Evolutionary conservation across 2,797 vertebrate genomes (phyloP), one percentile per base, ranked within the genome.

Genomic region (Poecilia wingei): DNA sequence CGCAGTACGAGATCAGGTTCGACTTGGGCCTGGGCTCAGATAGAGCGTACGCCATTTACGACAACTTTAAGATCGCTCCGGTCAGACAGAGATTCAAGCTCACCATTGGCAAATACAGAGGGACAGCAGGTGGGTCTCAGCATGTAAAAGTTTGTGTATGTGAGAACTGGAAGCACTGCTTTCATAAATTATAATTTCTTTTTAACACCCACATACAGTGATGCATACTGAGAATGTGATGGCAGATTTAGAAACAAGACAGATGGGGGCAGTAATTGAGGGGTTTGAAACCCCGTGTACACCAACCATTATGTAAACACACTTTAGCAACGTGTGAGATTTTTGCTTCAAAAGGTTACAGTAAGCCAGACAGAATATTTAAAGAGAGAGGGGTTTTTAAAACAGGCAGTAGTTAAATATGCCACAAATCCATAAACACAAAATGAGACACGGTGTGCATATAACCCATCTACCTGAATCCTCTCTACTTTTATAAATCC

Each of bases 61-160:
- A 97, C 89, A 93, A 94, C 92, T 97, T 98, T 84, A 95, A 95
- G 85, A 92, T 96, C 72, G 97, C 95, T n/a, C 93, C 95, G 0
- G 92, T 93, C 92, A 97, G 93, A 85, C 96, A 97, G 82, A 96
- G 96, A 82, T 97, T 96, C 82, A 96, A 89, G 77, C 95, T 98
- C 47, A 94, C 94, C 0, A 91, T 98, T 6, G 96, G 97, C 83
- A 96, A 91, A 82, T 98, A 97, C 91, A 95, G 95, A 25, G 97
- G 97, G 91, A 97, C 84, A 46, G 97, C 97, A 87, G 97, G 96
- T 97, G 78, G 89, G 93, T 10, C 70, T 70, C 57, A 49, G 64
- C 36, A 71, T 4, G 77, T 57, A 51, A n/a, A 18, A 80, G 79
- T 69, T 55, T 73, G 14, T 75, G 33, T 51, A 7, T 74, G 68